phyloP scores from a whole-genome alignment of 2,888 invertebrate genomes.

The Hyalella azteca region DNA sequence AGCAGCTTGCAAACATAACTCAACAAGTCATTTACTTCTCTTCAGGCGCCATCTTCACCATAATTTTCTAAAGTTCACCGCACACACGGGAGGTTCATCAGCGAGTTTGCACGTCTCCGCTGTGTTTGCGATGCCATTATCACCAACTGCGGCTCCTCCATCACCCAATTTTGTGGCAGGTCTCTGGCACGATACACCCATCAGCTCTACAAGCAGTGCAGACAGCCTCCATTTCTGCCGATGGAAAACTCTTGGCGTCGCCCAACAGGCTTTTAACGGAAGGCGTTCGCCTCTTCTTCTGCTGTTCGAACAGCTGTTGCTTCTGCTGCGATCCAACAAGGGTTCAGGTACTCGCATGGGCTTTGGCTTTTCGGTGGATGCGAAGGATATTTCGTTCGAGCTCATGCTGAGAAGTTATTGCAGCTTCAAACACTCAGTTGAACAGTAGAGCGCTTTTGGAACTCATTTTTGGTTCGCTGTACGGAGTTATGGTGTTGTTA shows the following conservation, averaged over 20 bases:
- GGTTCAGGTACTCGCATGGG: too few species aligned
- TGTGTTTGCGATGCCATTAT: conserved; percentile 18
- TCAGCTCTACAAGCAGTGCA: background rate
- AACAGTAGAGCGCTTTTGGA: too few species aligned
- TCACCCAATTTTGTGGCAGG: conserved; percentile 11
- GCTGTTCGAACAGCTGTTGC: background rate
- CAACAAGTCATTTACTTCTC: too few species aligned
- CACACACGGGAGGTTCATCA: background rate
- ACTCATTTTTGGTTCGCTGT: too few species aligned
- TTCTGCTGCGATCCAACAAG: background rate
- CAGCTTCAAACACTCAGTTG: too few species aligned
- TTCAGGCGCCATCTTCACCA: too few species aligned
- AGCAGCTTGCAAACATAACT: too few species aligned
- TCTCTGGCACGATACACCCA: background rate
- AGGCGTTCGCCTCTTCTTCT: background rate
- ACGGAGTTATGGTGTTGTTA: too few species aligned
- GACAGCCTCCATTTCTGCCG: background rate
- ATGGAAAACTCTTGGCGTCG: background rate
- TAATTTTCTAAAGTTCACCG: conserved; percentile 18
- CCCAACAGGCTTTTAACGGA: background rate
- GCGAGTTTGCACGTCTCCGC: too few species aligned
- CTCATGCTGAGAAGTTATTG: too few species aligned
- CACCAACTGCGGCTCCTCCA: conserved; percentile 17
- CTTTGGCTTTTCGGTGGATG: too few species aligned
- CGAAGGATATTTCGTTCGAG: too few species aligned